phyloP scores from a whole-genome alignment of 2,888 invertebrate genomes.

The Nemotelus nigrinus region DNA sequence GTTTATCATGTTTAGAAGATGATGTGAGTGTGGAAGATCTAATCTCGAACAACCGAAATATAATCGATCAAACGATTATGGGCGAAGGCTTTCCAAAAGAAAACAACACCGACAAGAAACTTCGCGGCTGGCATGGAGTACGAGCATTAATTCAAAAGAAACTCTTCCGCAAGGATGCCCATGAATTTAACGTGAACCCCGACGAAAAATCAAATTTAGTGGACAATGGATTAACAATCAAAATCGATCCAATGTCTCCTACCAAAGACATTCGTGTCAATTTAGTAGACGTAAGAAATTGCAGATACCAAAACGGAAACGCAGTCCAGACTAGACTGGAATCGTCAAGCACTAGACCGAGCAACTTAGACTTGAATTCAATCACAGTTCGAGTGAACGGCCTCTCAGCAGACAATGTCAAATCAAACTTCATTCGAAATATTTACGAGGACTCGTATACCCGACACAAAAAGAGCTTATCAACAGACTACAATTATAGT shows the following conservation, averaged over 20 bases:
- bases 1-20: conserved; percentile 62
- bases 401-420: conserved; percentile 54
- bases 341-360: conserved; percentile 53
- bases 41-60: conserved; percentile 57
- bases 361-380: conserved; percentile 62
- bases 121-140: conserved; percentile 64
- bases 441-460: conserved; percentile 62
- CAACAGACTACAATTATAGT: conserved; percentile 27
- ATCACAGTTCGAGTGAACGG: conserved; percentile 53
- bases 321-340: conserved; percentile 48
- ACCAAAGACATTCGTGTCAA: conserved; percentile 55
- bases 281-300: conserved; percentile 53
- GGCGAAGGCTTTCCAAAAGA: conserved; percentile 65
- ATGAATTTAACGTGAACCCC: conserved; percentile 52
- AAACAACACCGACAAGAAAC: conserved; percentile 63
- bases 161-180: conserved; percentile 60
- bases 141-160: conserved; percentile 64
- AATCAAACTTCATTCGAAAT: conserved; percentile 63
- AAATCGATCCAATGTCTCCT: conserved; percentile 51
- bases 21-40: conserved; percentile 64
- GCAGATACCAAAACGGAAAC: conserved; percentile 49
- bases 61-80: conserved; percentile 56
- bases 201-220: conserved; percentile 63
- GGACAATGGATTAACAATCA: conserved; percentile 54
- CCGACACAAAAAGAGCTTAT: conserved; percentile 51